A percentile compares a stretch with the other conserved stretches of the same genome.
Evolutionary conservation across 2,888 invertebrate species (phyloP).

Genomic region (Tuta absoluta): DNA sequence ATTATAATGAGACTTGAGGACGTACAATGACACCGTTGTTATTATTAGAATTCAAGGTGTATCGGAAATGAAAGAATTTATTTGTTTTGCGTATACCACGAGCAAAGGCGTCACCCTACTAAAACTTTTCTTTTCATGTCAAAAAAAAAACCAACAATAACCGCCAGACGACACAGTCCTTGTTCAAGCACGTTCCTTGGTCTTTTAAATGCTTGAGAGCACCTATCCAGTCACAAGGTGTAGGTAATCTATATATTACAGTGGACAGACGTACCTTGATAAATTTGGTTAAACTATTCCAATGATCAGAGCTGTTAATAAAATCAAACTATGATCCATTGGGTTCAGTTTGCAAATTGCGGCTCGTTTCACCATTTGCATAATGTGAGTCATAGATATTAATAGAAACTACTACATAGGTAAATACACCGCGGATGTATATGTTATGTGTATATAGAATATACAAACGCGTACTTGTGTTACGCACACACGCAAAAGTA

Average conservation of each 20-base stretch:
- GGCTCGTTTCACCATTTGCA: slow-evolving; percentile 42
- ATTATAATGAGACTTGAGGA: slow-evolving; percentile 26
- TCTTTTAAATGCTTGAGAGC: background rate
- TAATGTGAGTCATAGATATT: slow-evolving; percentile 42
- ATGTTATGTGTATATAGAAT: background rate
- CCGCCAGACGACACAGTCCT: background rate
- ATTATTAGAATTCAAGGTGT: background rate
- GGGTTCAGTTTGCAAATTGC: slow-evolving; percentile 44
- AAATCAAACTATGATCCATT: slow-evolving; percentile 41
- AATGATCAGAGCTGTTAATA: slow-evolving; percentile 41
- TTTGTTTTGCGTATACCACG: background rate
- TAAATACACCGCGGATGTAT: slow-evolving; percentile 3
- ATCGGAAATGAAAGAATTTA: background rate
- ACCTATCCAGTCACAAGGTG: background rate
- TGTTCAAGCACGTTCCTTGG: background rate
- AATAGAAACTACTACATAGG: background rate
- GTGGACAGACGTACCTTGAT: slow-evolving; percentile 32
- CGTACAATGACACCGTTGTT: slow-evolving; percentile 35
- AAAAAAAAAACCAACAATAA: background rate
- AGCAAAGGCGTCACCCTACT: background rate
- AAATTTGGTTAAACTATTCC: slow-evolving; percentile 24
- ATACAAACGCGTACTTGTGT: background rate
- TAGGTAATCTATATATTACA: background rate
- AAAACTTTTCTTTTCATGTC: background rate
- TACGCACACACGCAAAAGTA: background rate